Conservation (phyloP, 2,888 invertebrate genomes). For the Aleiodes alternator region DNA sequence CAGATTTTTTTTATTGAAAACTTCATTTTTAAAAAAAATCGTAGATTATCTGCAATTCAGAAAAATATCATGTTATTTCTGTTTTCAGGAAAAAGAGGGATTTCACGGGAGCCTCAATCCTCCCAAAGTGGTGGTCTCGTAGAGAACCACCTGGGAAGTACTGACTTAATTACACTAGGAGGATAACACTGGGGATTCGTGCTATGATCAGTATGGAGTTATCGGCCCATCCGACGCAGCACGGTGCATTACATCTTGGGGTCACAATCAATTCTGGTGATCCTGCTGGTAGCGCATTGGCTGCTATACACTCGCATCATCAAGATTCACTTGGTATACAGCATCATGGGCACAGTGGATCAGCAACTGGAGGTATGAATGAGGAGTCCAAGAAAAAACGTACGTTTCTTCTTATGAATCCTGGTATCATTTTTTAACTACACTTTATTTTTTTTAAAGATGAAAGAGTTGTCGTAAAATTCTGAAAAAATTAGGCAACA, state of each 20-base stretch:
- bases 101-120: too few species aligned
- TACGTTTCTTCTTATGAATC: slow-evolving; percentile 73
- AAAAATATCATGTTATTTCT: not conserved
- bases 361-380: slow-evolving; percentile 72
- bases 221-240: slow-evolving; percentile 71
- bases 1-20: too few species aligned
- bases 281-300: slow-evolving; percentile 68
- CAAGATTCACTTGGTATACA: slow-evolving; percentile 71
- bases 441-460: too few species aligned
- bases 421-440: slow-evolving; percentile 41
- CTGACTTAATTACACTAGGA: slow-evolving; percentile 16
- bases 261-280: slow-evolving; percentile 68
- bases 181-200: slow-evolving; percentile 55
- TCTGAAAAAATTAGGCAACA: too few species aligned
- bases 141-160: not conserved
- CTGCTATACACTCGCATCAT: slow-evolving; percentile 71
- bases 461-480: too few species aligned
- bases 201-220: slow-evolving; percentile 75
- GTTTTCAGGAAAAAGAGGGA: not conserved
- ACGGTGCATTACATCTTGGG: slow-evolving; percentile 70
- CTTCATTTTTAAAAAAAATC: slow-evolving; percentile 1
- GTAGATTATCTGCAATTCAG: not conserved
- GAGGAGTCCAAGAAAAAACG: slow-evolving; percentile 74
- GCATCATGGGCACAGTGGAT: slow-evolving; percentile 69
- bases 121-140: too few species aligned